Base-by-base conservation (phyloP, 1,140 invertebrate species). In the Eumeta japonica region DNA sequence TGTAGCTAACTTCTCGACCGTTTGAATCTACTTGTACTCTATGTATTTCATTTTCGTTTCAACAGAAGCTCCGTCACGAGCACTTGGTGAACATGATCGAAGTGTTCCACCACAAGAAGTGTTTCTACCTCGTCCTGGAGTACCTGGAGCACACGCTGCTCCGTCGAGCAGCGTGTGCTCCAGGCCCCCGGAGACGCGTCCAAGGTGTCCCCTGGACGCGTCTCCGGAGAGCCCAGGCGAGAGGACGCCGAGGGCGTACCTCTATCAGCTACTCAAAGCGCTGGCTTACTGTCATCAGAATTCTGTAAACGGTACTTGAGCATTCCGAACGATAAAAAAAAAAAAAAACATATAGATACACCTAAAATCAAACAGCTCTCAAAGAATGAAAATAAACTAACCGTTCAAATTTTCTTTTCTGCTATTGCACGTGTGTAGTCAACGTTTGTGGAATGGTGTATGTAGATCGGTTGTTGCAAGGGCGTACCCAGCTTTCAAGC, bases 71-170 rank as follows among this genome's bases (percentile, higher is more conserved):
- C 28, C 83, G 83, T 5, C 91, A 94, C 60, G 90, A 93, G 50
- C 92, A 94, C 71, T 63, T 94, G 16, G 89, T 94, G 16, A 90
- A 89, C 54, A 81, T 94, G 72, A 84, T 94, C 35, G 92, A 94
- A 70, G 90, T 92, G 28, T 94, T 94, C 65, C 80, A 89, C 13
- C 77, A 88, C 24, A 83, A 86, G 59, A 86, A 88, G 53, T 79
- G 89, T 15, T 87, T 93, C 48, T 92, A 92, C 62, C 75, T 94
- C 10, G 90, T 94, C 0, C 94, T 94, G 65, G 90, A 94, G 58
- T 94, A 87, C 70, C 75, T 93, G 46, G 89, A 92, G 59, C 86
- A 90, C 52, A 94, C 90, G 1, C 78, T 94, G 10, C 73, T 94
- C 15, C 87, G 93, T 93, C 88, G 15, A 94, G 73, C 10, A 94